Evolutionary conservation across 2,113 vertebrate species (phyloP).

Genomic region (Anser brachyrhynchus): DNA sequence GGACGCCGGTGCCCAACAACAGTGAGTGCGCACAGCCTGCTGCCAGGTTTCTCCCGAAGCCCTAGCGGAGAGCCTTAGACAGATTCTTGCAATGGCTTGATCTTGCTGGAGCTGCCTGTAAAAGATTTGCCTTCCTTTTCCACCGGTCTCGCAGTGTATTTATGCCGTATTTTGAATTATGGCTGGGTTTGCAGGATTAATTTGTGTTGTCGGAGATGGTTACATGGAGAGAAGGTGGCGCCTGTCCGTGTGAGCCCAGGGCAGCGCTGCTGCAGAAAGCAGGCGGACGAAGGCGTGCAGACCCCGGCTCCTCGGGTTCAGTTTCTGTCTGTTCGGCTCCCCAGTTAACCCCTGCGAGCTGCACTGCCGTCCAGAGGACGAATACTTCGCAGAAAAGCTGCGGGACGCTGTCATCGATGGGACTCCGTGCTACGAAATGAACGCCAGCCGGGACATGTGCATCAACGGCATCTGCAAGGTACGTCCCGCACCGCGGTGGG

Average conservation of each 20-base stretch:
- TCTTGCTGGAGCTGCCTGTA: accelerated
- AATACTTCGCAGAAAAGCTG: conserved; percentile 89
- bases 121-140: neutral
- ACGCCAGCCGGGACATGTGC: conserved; percentile 85
- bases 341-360: conserved; percentile 92
- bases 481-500: accelerated
- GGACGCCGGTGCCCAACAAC: conserved; percentile 85
- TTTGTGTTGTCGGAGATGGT: accelerated
- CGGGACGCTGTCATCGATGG: conserved; percentile 88
- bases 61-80: accelerated
- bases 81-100: accelerated
- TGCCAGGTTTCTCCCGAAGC: neutral
- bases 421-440: conserved; percentile 86
- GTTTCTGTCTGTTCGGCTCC: neutral
- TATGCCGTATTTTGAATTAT: accelerated
- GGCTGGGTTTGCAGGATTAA: neutral
- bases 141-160: accelerated
- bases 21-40: conserved; percentile 70
- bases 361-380: conserved; percentile 86
- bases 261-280: neutral
- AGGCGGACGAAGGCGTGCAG: neutral
- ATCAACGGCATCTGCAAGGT: conserved; percentile 97
- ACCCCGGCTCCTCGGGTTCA: neutral
- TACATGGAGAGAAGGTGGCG: neutral
- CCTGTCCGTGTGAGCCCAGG: neutral